Percentiles rank a stretch among this genome's conserved stretches.
phyloP scores from a whole-genome alignment of 2,888 invertebrate genomes.

The Morpho helenor region DNA sequence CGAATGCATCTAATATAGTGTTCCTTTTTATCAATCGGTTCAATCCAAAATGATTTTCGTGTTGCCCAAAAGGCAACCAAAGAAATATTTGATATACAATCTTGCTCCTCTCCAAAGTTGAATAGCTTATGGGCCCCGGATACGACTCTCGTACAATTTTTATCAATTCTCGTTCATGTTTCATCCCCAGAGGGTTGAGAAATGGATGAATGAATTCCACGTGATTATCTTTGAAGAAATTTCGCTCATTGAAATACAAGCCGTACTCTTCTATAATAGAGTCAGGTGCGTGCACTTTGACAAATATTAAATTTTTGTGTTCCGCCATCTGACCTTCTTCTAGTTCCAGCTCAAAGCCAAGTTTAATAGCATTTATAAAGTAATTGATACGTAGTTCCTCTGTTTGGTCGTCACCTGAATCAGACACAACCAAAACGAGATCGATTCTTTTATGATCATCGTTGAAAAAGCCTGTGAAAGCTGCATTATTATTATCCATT shows the following conservation, averaged over 20 bases:
- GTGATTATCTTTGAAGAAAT: slow-evolving; percentile 13
- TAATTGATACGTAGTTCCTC: slow-evolving; percentile 30
- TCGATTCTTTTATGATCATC: slow-evolving; percentile 38
- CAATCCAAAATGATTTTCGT: slow-evolving; percentile 26
- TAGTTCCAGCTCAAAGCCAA: slow-evolving; percentile 36
- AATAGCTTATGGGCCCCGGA: slow-evolving; percentile 26
- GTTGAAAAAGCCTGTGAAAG: slow-evolving; percentile 30
- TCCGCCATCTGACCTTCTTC: slow-evolving; percentile 24
- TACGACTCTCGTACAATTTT: slow-evolving; percentile 27
- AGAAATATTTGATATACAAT: slow-evolving; percentile 31
- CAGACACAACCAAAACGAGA: slow-evolving; percentile 35
- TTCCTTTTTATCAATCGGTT: slow-evolving; percentile 19
- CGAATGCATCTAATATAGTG: slow-evolving; percentile 29
- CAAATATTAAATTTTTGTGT: slow-evolving; percentile 34
- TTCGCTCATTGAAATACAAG: slow-evolving; percentile 7
- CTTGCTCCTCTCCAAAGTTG: slow-evolving; percentile 30
- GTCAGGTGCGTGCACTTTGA: slow-evolving; percentile 47
- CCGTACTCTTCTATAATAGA: slow-evolving; percentile 30
- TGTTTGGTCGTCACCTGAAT: slow-evolving; percentile 21
- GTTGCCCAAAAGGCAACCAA: slow-evolving; percentile 27
- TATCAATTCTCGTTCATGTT: slow-evolving; percentile 23
- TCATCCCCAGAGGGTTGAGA: slow-evolving; percentile 15
- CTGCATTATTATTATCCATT: slow-evolving; percentile 1
- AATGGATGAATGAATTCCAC: slow-evolving; percentile 26
- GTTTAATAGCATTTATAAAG: slow-evolving; percentile 33